These are phyloP conservation scores for Erpornis zantholeuca DNA, from an alignment of 2,113 vertebrate genomes.

Conservation along the genomic window DNA sequence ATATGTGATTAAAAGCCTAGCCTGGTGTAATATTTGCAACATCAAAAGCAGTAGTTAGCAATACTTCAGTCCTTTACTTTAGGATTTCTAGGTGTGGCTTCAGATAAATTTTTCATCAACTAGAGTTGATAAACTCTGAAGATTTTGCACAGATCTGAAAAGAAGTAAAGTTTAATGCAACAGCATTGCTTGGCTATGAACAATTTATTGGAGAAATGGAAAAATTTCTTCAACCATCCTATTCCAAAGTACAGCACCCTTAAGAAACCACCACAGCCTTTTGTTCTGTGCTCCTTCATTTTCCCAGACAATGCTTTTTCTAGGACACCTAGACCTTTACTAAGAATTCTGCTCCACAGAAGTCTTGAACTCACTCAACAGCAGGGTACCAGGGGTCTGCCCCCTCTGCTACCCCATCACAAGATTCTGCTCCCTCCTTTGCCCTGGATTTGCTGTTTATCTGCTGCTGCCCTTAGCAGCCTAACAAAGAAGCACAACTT, in stretches of 20 bases:
- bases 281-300: neutral
- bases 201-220: neutral
- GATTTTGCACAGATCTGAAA: neutral
- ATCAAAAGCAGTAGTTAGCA: conserved; percentile 39
- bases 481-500: neutral
- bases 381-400: neutral
- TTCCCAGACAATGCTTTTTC: neutral
- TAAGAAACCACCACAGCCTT: neutral
- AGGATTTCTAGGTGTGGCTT: neutral
- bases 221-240: neutral
- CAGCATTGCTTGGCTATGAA: neutral
- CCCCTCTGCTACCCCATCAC: neutral
- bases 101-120: neutral
- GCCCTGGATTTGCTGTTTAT: neutral
- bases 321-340: neutral
- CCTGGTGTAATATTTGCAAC: neutral
- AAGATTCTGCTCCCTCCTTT: neutral
- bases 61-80: neutral
- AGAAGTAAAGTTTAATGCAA: neutral
- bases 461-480: neutral
- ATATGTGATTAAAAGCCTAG: neutral
- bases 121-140: neutral
- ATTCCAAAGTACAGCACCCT: neutral
- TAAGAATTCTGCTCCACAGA: neutral
- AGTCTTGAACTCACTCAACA: neutral